phyloP scores from a whole-genome alignment of 1,140 invertebrate species.

The Oncopodura yosiiana region DNA sequence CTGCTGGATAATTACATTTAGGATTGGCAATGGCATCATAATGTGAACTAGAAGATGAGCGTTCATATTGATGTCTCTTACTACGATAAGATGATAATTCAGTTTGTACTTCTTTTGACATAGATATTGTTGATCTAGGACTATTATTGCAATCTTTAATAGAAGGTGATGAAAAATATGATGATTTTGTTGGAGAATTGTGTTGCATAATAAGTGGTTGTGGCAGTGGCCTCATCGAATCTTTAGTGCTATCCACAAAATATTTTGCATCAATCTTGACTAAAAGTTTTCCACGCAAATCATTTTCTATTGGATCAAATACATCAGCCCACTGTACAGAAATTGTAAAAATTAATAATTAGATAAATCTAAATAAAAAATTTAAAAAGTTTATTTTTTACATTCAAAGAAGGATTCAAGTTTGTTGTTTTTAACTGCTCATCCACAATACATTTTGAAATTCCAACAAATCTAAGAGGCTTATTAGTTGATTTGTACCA shows the following conservation, averaged over 20 bases:
- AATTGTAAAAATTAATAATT: neutral
- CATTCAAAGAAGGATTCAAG: neutral
- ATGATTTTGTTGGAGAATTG: too few species aligned
- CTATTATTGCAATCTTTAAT: neutral
- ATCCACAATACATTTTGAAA: neutral
- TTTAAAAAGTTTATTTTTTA: neutral
- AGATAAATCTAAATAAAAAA: too few species aligned
- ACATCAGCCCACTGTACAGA: slow-evolving; percentile 9
- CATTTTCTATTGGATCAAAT: neutral
- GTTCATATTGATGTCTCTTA: too few species aligned
- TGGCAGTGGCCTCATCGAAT: too few species aligned
- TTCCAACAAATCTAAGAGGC: neutral
- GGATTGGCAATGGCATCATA: too few species aligned
- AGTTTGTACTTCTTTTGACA: too few species aligned
- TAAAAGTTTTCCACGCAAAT: neutral
- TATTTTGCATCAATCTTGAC: neutral
- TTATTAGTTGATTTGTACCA: neutral
- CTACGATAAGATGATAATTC: too few species aligned
- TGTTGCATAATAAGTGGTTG: too few species aligned
- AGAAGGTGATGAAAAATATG: neutral
- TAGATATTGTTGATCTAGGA: too few species aligned
- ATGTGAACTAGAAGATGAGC: too few species aligned
- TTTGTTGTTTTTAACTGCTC: neutral
- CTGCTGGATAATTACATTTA: too few species aligned
- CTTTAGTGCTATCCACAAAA: too few species aligned